These are phyloP conservation scores for Zophobas morio DNA, from an alignment of 1,140 invertebrate species.

Conservation along the genomic window DNA sequence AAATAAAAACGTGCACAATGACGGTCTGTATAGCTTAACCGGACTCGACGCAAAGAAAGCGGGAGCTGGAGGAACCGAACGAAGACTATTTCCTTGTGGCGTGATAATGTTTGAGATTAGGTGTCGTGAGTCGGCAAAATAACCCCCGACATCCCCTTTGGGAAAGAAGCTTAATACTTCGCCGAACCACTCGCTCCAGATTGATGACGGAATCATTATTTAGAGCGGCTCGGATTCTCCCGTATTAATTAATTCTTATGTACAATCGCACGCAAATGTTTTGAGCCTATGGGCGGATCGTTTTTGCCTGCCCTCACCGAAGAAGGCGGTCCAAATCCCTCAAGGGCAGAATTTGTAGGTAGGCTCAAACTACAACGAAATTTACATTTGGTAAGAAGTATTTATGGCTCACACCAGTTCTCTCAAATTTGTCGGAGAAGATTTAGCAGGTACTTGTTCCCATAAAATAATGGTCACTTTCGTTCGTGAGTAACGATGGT, in stretches of 20 bases:
- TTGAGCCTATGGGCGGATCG: too few relatives aligned
- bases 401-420: too few relatives aligned
- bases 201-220: constrained; percentile 30
- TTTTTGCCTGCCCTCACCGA: too few relatives aligned
- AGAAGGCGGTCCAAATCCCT: too few relatives aligned
- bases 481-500: too few relatives aligned
- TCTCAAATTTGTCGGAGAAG: too few relatives aligned
- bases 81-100: constrained; percentile 20
- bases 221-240: neutral
- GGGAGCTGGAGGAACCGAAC: neutral
- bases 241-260: constrained; percentile 27
- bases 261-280: neutral
- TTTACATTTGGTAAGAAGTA: too few relatives aligned
- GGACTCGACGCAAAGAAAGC: neutral
- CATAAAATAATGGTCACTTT: too few relatives aligned
- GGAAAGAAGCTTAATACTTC: constrained; percentile 21
- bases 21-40: constrained; percentile 6
- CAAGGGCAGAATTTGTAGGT: too few relatives aligned
- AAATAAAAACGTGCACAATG: constrained; percentile 12
- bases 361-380: too few relatives aligned
- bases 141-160: constrained; percentile 17
- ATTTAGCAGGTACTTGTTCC: too few relatives aligned
- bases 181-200: constrained; percentile 16
- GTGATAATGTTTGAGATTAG: constrained; percentile 40
- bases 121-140: constrained; percentile 42